Evolutionary conservation across 2,888 invertebrate genomes (phyloP), one percentile per base, ranked within the genome.

Genomic region (Macroteleia sp.): DNA sequence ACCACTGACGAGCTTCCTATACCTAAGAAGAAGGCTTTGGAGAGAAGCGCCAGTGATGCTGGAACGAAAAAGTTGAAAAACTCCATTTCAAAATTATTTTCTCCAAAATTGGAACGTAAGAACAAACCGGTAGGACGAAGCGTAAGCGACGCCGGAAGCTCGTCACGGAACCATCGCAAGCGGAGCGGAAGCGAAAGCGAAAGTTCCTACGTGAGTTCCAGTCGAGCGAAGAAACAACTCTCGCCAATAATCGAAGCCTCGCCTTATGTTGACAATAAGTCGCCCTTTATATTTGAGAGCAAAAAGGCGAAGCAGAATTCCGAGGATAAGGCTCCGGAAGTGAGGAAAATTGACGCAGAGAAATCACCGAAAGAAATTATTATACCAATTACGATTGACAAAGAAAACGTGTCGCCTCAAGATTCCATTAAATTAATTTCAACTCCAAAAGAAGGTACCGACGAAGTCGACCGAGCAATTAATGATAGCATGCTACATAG

Each of bases 171-270:
- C 3, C 91, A 93, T 44, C 92, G 94, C 14, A 94, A 94, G 89
- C 92, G 94, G 84, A 92, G 93, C 64, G 94, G 94, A 46, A 94
- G 93, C 87, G 94, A 94, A 88, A 93, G 93, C 81, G 94, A 94
- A 83, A 84, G 82, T 34, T 85, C 88, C 6, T 93, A 93, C 78
- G 88, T 93, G 8, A 93, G 93, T 80, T 93, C 93, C 1, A 90
- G 92, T 17, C 93, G 93, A 64, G 94, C 93, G 80, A 95, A 95
- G 86, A 92, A 94, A 67, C 96, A 95, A 86, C 88, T 96, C 16
- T 96, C 96, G 6, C 96, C 96, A 0, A 96, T 96, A 54, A 96
- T 96, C 80, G 96, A 96, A 91, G 94, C 94, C 77, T 93, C 95
- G 9, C 95, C 94, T 12, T 93, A 94, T 79, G 95, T 95, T 12